Percentiles rank a stretch among this genome's conserved stretches.
phyloP scores from a whole-genome alignment of 2,888 invertebrate species.

The Minunthozetes semirufus region DNA sequence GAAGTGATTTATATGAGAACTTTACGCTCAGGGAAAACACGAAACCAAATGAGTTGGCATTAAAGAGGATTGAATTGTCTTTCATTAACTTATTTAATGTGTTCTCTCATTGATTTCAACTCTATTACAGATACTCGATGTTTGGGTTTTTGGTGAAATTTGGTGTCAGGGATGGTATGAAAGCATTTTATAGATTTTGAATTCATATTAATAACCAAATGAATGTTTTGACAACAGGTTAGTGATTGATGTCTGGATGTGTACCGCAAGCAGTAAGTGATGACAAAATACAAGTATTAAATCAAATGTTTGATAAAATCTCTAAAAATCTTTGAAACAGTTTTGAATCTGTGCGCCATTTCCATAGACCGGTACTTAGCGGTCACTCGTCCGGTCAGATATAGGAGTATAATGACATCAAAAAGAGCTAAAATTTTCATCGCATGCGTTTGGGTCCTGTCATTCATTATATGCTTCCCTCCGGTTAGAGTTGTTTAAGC shows the following conservation, averaged over 20 bases:
- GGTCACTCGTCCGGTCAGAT: constrained; percentile 89
- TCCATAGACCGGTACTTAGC: constrained; percentile 79
- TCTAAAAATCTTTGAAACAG: background rate
- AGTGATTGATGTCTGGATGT: constrained; percentile 97
- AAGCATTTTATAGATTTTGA: background rate
- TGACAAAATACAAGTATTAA: background rate
- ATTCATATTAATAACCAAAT: background rate
- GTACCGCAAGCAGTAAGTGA: constrained; percentile 72
- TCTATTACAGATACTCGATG: constrained; percentile 53
- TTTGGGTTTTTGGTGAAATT: constrained; percentile 92
- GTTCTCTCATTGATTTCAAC: background rate
- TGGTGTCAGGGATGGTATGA: constrained; percentile 88
- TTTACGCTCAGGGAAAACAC: too few species aligned
- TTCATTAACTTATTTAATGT: too few species aligned
- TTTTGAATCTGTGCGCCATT: constrained; percentile 86
- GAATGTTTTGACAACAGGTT: constrained; percentile 49
- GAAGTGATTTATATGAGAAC: too few species aligned
- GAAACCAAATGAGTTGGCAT: too few species aligned
- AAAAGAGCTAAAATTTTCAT: constrained; percentile 77
- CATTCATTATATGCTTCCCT: constrained; percentile 84
- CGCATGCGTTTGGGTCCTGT: constrained; percentile 86
- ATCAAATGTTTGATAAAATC: background rate
- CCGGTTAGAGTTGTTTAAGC: constrained; percentile 52
- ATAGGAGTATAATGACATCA: constrained; percentile 77
- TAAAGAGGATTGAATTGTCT: background rate